Evolutionary conservation across 2,113 vertebrate genomes (phyloP).

Genomic region (Naja naja): DNA sequence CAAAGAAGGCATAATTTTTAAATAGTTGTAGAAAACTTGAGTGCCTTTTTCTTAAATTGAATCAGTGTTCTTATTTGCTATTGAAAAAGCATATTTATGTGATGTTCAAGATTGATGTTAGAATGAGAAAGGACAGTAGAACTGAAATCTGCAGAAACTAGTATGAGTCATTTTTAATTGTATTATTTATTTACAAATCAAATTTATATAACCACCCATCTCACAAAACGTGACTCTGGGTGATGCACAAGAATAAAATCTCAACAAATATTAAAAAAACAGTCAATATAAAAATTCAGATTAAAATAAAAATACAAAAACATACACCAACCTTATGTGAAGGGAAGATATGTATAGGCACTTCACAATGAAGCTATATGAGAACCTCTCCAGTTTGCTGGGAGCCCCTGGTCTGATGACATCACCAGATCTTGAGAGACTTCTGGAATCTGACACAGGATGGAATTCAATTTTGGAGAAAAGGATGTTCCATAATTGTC

Average conservation of each 20-base stretch:
- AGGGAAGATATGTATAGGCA: too few relatives aligned
- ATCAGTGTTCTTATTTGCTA: not conserved
- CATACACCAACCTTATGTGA: too few relatives aligned
- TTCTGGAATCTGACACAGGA: too few relatives aligned
- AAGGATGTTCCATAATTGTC: not conserved
- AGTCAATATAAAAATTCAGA: too few relatives aligned
- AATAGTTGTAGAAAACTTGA: not conserved
- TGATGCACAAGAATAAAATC: not conserved
- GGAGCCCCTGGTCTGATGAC: too few relatives aligned
- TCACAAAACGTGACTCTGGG: too few relatives aligned
- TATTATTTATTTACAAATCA: not conserved
- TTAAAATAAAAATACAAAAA: too few relatives aligned
- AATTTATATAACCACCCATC: too few relatives aligned
- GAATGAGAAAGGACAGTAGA: not conserved
- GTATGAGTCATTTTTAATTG: not conserved
- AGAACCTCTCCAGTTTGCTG: too few relatives aligned
- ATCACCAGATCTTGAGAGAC: too few relatives aligned
- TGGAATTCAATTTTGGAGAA: too few relatives aligned
- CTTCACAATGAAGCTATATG: not conserved
- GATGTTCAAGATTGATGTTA: not conserved
- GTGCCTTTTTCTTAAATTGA: not conserved
- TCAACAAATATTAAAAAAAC: not conserved
- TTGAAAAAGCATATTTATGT: not conserved
- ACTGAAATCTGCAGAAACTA: too few relatives aligned
- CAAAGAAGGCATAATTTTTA: not conserved